phyloP scores from a whole-genome alignment of 2,113 vertebrate species.

The Crocuta crocuta region DNA sequence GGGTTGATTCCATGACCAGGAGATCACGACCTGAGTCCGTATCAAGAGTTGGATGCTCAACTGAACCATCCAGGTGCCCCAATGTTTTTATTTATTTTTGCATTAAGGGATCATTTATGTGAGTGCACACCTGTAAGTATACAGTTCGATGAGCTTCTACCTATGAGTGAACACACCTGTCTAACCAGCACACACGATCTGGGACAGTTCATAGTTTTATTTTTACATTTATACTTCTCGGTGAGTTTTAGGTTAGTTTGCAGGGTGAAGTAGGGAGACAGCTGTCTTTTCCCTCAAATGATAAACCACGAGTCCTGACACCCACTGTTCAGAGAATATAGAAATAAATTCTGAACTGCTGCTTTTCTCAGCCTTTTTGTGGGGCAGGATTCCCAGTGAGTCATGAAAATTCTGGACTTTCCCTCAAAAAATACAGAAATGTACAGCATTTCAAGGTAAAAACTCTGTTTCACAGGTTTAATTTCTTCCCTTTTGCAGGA shows the following conservation, averaged over 20 bases:
- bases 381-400: neutral
- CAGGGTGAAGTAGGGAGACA: neutral
- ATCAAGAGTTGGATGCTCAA: too few species aligned
- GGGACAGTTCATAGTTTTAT: neutral
- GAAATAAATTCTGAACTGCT: neutral
- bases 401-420: neutral
- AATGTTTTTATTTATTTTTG: neutral
- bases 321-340: neutral
- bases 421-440: neutral
- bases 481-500: slow-evolving; percentile 87
- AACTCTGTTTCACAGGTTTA: neutral
- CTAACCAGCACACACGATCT: neutral
- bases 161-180: neutral
- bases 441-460: neutral
- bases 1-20: too few species aligned
- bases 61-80: too few species aligned
- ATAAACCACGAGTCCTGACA: neutral
- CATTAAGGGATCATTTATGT: neutral
- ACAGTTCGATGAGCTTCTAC: neutral
- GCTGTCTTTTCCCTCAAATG: neutral
- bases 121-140: neutral
- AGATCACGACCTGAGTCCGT: too few species aligned
- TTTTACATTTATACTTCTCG: neutral
- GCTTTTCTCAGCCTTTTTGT: neutral
- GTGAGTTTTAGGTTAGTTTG: neutral